Evolutionary conservation across 2,888 invertebrate genomes (phyloP).

Genomic region (Apamea epomidion): DNA sequence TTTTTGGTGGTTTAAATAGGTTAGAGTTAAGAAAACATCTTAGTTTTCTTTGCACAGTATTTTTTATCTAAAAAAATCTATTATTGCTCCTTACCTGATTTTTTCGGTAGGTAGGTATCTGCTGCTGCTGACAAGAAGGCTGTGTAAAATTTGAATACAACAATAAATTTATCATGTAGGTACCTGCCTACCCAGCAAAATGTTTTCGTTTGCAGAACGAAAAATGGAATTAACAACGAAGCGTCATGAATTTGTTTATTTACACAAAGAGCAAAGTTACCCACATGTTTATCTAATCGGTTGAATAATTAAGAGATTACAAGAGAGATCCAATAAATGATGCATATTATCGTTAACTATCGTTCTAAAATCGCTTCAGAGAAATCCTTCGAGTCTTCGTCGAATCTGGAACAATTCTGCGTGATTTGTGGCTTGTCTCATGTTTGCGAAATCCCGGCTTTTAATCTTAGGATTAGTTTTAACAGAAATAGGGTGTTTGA

Average conservation of each 20-base stretch:
- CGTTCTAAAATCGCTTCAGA: constrained; percentile 38
- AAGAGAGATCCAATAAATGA: constrained; percentile 47
- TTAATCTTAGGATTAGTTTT: constrained; percentile 71
- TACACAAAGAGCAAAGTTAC: constrained; percentile 40
- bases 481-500: constrained; percentile 69
- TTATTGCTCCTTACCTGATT: neutral
- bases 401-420: constrained; percentile 35
- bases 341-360: constrained; percentile 35
- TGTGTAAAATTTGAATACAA: neutral
- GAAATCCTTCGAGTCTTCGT: constrained; percentile 47
- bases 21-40: neutral
- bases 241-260: constrained; percentile 37
- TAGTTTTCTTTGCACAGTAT: neutral
- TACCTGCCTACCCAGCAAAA: constrained; percentile 1
- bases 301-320: constrained; percentile 54
- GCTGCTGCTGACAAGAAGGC: neutral
- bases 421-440: constrained; percentile 58
- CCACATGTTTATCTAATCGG: constrained; percentile 49
- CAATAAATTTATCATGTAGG: neutral
- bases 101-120: neutral
- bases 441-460: constrained; percentile 65
- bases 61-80: neutral
- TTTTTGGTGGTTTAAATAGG: constrained; percentile 27
- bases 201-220: constrained; percentile 17
- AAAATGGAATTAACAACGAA: constrained; percentile 24